Base-by-base conservation (phyloP, 2,888 invertebrate genomes). In the Lasioglossum lativentre region DNA sequence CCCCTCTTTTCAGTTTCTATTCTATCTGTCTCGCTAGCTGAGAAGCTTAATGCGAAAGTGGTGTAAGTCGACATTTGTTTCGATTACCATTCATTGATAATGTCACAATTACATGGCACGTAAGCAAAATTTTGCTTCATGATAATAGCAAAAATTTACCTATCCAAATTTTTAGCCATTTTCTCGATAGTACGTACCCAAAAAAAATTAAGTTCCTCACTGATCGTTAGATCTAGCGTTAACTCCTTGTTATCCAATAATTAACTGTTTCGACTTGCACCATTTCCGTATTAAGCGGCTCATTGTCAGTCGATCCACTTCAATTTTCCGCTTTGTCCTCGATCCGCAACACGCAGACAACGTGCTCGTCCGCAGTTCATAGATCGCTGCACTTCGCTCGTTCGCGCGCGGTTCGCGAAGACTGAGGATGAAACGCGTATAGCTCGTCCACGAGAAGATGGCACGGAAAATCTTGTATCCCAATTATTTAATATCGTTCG, bases 251-350 rank as follows among this genome's bases (percentile, higher is more conserved):
- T 23, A 23, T 52, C 23, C 23, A 52, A 23, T n/a, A 6, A 52
- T 23, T 8, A 8, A 8, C 3, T n/a, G 52, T 52, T 23, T 52
- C 23, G 52, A 52, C 52, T 52, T 10, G 52, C 52, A 52, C 52
- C 52, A n/a, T 52, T 52, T n/a, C 52, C n/a, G 52, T 10, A n/a
- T n/a, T 8, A 10, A 23, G 23, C 52, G 23, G 23, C 30, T 30
- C 63, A 27, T 59, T 59, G 59, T 59, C 27, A 5, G 14, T 16
- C 23, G 4, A 40, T 52, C 42, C 63, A 10, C 27, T 66, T 66
- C 40, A n/a, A 34, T 63, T 78, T 66, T 68, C 68, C 38, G 34
- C 38, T 63, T 68, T 68, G 23, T 38, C 38, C 68, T 68, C 68
- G 68, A 68, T 68, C 68, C 68, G 34, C 63, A 38, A 12, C 34